These are phyloP conservation scores for Amblyjoppa fuscipennis DNA, from an alignment of 2,888 invertebrate genomes.

Conservation along the genomic window DNA sequence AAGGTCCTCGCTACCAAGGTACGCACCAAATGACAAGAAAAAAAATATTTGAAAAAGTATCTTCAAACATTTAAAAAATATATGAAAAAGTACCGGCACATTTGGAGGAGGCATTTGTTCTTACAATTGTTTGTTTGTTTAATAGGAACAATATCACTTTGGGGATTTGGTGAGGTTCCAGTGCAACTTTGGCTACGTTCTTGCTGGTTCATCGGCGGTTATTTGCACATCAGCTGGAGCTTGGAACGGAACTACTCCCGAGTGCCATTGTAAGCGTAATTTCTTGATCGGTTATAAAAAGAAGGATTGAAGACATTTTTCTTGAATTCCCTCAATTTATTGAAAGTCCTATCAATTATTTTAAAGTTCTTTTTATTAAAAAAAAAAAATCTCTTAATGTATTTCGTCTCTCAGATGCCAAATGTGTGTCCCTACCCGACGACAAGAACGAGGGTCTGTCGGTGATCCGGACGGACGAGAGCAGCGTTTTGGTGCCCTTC, in stretches of 20 bases:
- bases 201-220: slow-evolving; percentile 94
- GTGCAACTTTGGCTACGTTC: slow-evolving; percentile 97
- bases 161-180: slow-evolving; percentile 96
- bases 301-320: background rate
- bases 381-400: background rate
- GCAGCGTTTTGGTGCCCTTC: slow-evolving; percentile 94
- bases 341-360: background rate
- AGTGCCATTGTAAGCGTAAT: slow-evolving; percentile 93
- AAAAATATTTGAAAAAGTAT: background rate
- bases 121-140: slow-evolving; percentile 24
- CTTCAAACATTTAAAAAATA: too few species aligned
- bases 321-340: too few species aligned
- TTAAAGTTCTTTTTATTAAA: background rate
- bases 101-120: background rate
- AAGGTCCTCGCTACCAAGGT: slow-evolving; percentile 92
- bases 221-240: slow-evolving; percentile 95
- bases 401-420: slow-evolving; percentile 89
- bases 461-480: slow-evolving; percentile 92
- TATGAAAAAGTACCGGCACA: background rate
- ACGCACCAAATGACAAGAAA: slow-evolving; percentile 16
- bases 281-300: background rate
- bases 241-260: slow-evolving; percentile 97
- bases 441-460: slow-evolving; percentile 94
- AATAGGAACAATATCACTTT: slow-evolving; percentile 91
- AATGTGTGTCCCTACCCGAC: slow-evolving; percentile 95